These are phyloP conservation scores for Apostichopus leukothele DNA, from an alignment of 53 echinoderm and acorn worm genomes.

Conservation along the genomic window DNA sequence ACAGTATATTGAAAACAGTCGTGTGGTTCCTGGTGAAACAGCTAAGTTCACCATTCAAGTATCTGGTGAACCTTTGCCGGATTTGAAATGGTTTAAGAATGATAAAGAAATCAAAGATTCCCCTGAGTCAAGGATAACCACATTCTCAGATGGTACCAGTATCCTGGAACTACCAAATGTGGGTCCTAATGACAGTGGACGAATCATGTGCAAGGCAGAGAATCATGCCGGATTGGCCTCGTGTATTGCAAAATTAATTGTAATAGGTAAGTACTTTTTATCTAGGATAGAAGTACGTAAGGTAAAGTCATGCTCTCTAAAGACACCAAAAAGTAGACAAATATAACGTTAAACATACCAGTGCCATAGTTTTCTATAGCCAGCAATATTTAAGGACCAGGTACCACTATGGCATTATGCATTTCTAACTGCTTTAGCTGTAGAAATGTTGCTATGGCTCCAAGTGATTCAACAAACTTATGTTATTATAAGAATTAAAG, in stretches of 20 bases:
- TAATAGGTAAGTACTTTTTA: slow-evolving; percentile 69
- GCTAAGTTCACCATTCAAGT: slow-evolving; percentile 86
- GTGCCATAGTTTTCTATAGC: too few species aligned
- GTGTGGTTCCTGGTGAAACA: slow-evolving; percentile 72
- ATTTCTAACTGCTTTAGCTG: too few species aligned
- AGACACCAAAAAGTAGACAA: too few species aligned
- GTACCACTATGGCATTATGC: too few species aligned
- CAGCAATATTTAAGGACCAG: too few species aligned
- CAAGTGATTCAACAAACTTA: too few species aligned
- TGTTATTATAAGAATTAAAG: too few species aligned
- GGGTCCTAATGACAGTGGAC: slow-evolving; percentile 68
- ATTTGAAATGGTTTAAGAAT: slow-evolving; percentile 86
- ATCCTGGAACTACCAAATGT: slow-evolving; percentile 72
- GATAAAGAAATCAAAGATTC: slow-evolving; percentile 73
- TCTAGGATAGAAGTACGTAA: too few species aligned
- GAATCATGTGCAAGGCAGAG: slow-evolving; percentile 93
- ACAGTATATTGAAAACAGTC: slow-evolving; percentile 91
- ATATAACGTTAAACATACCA: too few species aligned
- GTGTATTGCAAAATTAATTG: slow-evolving; percentile 94
- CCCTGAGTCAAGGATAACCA: slow-evolving; percentile 62
- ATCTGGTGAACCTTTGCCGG: slow-evolving; percentile 77
- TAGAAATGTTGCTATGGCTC: too few species aligned
- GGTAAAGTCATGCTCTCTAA: too few species aligned
- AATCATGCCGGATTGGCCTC: slow-evolving; percentile 95
- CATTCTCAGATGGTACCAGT: slow-evolving; percentile 76